Percentiles rank a stretch among this genome's conserved stretches.
These are phyloP conservation scores for Sturnira hondurensis DNA, from an alignment of 2,113 vertebrate species.

Conservation along the genomic window DNA sequence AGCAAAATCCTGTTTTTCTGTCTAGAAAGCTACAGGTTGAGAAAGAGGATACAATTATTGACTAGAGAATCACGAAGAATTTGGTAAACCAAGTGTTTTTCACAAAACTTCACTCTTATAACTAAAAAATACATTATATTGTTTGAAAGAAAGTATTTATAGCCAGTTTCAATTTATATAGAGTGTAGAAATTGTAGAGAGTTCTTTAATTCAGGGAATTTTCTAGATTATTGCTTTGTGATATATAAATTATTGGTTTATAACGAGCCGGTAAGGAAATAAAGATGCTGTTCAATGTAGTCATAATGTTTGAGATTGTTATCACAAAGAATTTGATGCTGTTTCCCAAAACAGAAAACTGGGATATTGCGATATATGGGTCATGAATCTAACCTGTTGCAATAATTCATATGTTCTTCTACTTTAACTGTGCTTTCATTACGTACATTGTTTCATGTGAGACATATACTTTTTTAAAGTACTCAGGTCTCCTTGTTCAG, in stretches of 20 bases:
- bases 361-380: neutral
- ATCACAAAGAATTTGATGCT: neutral
- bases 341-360: neutral
- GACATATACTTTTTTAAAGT: neutral
- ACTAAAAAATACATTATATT: neutral
- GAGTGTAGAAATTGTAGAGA: neutral
- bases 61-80: neutral
- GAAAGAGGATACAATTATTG: neutral
- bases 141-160: slow-evolving; percentile 3
- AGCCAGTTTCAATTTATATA: neutral
- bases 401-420: neutral
- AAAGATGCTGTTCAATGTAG: neutral
- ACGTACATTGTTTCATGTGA: neutral
- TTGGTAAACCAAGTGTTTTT: neutral
- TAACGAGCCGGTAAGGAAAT: slow-evolving; percentile 8
- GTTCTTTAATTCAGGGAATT: neutral
- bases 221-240: neutral
- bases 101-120: neutral
- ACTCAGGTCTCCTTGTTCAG: neutral
- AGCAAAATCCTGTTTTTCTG: neutral
- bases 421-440: neutral
- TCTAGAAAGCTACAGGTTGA: neutral
- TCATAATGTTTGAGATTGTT: neutral
- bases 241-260: neutral
- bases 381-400: neutral